Evolutionary conservation across 1,140 invertebrate species (phyloP).

Genomic region (Nylanderia fulva): DNA sequence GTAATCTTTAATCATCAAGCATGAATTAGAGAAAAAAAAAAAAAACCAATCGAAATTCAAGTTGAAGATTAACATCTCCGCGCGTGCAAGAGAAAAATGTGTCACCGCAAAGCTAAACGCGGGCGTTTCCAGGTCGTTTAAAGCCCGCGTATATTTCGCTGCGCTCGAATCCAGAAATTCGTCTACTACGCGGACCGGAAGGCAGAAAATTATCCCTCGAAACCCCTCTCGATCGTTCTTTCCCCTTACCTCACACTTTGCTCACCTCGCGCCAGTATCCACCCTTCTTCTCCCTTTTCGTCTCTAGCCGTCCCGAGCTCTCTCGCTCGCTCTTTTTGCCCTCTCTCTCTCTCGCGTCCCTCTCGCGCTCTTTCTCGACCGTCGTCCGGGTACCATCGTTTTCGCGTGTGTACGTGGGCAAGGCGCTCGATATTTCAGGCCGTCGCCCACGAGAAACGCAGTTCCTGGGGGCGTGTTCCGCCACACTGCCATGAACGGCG

Average conservation of each 20-base stretch:
- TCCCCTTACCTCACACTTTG: conserved; percentile 25
- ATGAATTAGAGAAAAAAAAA: too few relatives aligned
- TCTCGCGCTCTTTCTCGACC: conserved; percentile 62
- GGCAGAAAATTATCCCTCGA: conserved; percentile 72
- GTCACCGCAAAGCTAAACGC: background rate
- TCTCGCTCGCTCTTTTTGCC: conserved; percentile 42
- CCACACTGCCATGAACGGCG: conserved; percentile 62
- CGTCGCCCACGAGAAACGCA: conserved; percentile 75
- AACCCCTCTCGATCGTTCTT: conserved; percentile 66
- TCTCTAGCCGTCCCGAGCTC: conserved; percentile 26
- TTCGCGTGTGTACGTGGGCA: conserved; percentile 73
- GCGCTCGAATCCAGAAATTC: conserved; percentile 34
- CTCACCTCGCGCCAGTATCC: background rate
- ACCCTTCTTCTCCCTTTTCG: background rate
- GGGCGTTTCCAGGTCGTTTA: conserved; percentile 37
- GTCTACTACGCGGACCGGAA: conserved; percentile 40
- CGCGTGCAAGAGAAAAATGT: conserved; percentile 23
- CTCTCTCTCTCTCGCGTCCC: conserved; percentile 16
- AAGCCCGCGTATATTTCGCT: conserved; percentile 27
- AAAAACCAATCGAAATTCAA: conserved; percentile 27
- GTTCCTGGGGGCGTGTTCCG: conserved; percentile 76
- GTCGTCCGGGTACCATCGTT: conserved; percentile 75
- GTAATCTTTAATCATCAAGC: conserved; percentile 4
- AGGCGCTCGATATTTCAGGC: conserved; percentile 79
- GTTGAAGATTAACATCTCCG: background rate